Evolutionary conservation across 2,797 vertebrate genomes (phyloP), one percentile per base, ranked within the genome.

Genomic region (Xenops minutus): DNA sequence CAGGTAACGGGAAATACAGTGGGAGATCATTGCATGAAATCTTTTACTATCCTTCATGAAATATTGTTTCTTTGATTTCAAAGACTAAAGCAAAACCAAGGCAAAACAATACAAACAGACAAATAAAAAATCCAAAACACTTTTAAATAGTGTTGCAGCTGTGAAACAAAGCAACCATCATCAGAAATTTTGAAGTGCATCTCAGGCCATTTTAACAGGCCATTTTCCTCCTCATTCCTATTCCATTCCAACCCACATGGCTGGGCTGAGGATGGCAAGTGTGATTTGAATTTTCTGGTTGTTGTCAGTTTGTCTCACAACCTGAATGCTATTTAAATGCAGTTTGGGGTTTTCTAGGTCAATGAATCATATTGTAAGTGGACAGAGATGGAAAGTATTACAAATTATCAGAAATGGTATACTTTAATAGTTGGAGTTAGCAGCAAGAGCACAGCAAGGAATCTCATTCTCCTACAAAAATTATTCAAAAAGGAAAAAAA

Each of bases 331-430:
- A 95, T 93, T 94, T 96, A 96, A 95, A 94, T 63, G 91, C 49
- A 97, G 83, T 97, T 97, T 96, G 95, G 88, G 86, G 89, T 91
- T 97, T 96, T 97, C 94, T 85, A 95, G 96, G 96, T 97, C 95
- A 97, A 56, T 97, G 95, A 98, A 97, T 97, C 97, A 97, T 94
- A 92, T 58, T 95, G 92, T 84, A 76, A 96, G 78, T 92, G 95
- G 95, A 97, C 81, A 96, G 88, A 95, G 85, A 96, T 84, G 84
- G 94, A 96, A 96, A 97, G 74, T 82, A 83, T 88, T 94, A 96
- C 62, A 93, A 75, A 94, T 72, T 37, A 88, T 84, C 39, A 88
- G 87, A 97, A 94, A 96, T 87, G 88, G 92, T 97, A 96, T 94
- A 93, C 43, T 92, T 88, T 92, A 94, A 62, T 52, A 93, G 85